These are phyloP conservation scores for Enteromius unitaeniatus DNA, from an alignment of 2,797 vertebrate genomes.

Conservation along the genomic window DNA sequence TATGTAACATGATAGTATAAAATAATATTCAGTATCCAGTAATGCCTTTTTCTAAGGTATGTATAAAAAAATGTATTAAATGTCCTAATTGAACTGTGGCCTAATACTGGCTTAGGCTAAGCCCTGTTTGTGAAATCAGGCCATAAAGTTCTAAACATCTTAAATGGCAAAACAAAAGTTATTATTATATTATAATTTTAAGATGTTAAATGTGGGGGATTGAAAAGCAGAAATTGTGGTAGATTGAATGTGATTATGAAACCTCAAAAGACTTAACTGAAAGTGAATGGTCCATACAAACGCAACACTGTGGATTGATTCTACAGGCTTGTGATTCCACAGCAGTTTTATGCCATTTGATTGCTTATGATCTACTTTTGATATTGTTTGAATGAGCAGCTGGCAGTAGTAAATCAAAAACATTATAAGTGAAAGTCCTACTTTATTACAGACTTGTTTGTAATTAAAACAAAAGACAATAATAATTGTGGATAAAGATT, in stretches of 20 bases:
- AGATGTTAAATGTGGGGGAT: not conserved
- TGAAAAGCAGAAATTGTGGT: not conserved
- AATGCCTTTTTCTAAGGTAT: too few relatives aligned
- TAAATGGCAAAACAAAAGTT: conserved; percentile 7
- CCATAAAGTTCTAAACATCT: not conserved
- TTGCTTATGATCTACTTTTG: not conserved
- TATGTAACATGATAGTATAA: not conserved
- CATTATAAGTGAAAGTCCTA: not conserved
- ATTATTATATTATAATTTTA: not conserved
- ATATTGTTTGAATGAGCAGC: not conserved
- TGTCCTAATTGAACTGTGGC: too few relatives aligned
- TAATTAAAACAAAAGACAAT: not conserved
- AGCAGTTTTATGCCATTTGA: not conserved
- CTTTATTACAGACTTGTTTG: not conserved
- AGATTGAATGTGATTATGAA: conserved; percentile 10
- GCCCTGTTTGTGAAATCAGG: too few relatives aligned
- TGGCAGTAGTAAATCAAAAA: not conserved
- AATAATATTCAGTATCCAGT: not conserved
- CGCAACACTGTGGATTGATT: not conserved
- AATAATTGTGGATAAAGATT: not conserved
- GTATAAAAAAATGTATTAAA: too few relatives aligned
- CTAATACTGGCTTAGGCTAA: too few relatives aligned
- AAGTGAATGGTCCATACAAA: not conserved
- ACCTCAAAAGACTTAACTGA: conserved; percentile 7
- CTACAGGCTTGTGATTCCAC: not conserved